Base-by-base conservation (phyloP, 2,888 invertebrate species). In the Andrena fulva region DNA sequence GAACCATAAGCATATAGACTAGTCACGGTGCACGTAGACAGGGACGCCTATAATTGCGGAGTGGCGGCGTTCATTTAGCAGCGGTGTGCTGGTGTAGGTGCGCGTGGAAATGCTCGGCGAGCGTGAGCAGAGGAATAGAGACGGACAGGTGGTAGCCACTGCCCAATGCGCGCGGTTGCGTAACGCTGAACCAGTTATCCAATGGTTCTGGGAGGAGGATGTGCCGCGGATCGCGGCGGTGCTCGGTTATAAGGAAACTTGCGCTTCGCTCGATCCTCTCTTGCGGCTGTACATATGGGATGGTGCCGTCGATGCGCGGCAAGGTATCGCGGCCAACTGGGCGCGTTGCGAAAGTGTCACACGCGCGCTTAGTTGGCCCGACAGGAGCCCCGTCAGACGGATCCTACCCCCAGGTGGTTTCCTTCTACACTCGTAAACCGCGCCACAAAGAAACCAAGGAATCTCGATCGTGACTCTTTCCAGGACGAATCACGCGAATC, bases 271-370 rank as follows among this genome's bases (percentile, higher is more conserved):
- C 63, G 76, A 76, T 86, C 80, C 67, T 76, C 59, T 66, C 1
- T 42, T 1, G 52, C 52, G 63, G 59, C 24, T 48, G 66, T 35
- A 54, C 52, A 42, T 52, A 66, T 60, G 27, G 52, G 52, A 52
- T 52, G 52, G 16, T 35, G 50, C 42, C 27, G 72, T 73, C 70
- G 64, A 80, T 59, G n/a, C 8, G 60, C 42, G 67, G 68, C 76
- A 74, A 76, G 29, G 76, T 70, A 87, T 83, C 81, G 82, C 80
- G 80, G 87, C 80, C 77, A 82, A 59, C 16, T 52, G 54, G 62
- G 64, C 69, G 70, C 70, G 71, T 87, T 87, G 85, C 82, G 82
- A 88, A 87, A 87, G 88, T 86, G 85, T 85, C 80, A 87, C 88
- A 56, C 71, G 29, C 48, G 33, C 31, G 29, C n/a, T 62, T 67